A percentile compares a stretch with the other conserved stretches of the same genome.
Evolutionary conservation across 2,113 vertebrate species (phyloP).

Genomic region (Myotis davidii): DNA sequence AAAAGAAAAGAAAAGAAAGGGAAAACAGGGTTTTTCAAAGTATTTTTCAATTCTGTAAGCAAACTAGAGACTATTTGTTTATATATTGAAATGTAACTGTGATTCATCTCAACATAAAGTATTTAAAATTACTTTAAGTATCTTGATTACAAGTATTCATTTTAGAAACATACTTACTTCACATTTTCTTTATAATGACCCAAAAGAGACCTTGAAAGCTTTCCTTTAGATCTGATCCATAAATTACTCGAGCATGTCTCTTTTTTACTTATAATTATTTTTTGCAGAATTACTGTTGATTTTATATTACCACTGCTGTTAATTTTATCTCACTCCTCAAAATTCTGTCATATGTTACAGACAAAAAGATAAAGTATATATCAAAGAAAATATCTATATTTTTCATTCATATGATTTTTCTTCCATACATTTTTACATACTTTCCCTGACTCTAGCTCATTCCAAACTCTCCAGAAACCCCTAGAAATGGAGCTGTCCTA

Average conservation of each 20-base stretch:
- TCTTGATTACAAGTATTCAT: not conserved
- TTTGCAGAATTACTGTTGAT: not conserved
- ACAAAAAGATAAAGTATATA: not conserved
- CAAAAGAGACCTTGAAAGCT: not conserved
- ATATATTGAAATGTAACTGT: not conserved
- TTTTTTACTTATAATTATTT: not conserved
- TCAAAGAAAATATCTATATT: not conserved
- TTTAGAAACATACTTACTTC: constrained; percentile 36
- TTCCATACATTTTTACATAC: not conserved
- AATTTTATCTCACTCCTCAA: not conserved
- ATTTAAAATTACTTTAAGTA: constrained; percentile 50
- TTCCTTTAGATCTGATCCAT: not conserved
- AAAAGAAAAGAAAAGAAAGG: not conserved
- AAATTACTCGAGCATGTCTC: constrained; percentile 5
- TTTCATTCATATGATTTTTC: not conserved
- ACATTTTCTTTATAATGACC: constrained; percentile 18
- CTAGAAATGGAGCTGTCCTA: not conserved
- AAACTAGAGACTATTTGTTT: constrained; percentile 11
- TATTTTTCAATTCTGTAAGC: constrained; percentile 3
- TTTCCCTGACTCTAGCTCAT: not conserved
- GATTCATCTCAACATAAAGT: not conserved
- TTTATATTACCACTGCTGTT: not conserved
- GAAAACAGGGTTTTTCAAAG: not conserved
- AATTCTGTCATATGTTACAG: not conserved
- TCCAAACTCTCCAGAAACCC: not conserved